Base-by-base conservation (phyloP, 2,888 invertebrate species). In the Timema cristinae region DNA sequence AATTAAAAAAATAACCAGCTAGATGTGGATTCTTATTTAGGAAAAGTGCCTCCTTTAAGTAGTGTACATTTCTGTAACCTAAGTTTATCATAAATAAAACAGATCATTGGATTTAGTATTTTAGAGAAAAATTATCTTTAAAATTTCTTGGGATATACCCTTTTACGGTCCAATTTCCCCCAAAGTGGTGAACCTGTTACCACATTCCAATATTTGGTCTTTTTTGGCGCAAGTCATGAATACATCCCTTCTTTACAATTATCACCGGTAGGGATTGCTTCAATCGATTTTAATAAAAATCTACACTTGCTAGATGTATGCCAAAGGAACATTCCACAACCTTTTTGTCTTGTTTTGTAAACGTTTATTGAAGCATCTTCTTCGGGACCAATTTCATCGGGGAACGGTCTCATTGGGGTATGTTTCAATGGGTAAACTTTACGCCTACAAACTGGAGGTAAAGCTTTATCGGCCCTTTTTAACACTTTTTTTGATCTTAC, bases 311-410 rank as follows among this genome's bases (percentile, higher is more conserved):
- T 47, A 48, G 47, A 13, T n/a, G 9, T 7, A 63, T 63, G 6
- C 63, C 63, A 63, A 63, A 63, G 48, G 63, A 32, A 63, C 47
- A 16, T n/a, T 47, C 7, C 63, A 63, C 63, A 47, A 63, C 63
- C n/a, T n/a, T n/a, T n/a, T 47, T 63, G 0, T 6, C 2, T 63
- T 15, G 32, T 32, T 63, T 9, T 16, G 13, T 16, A 63, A 9
- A 48, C 63, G 47, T 63, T 63, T 16, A 47, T 63, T 63, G 63
- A 13, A 63, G 48, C 48, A 7, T 63, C 47, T 8, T 47, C 63
- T 63, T 63, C 11, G 1, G 47, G 47, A 11, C 63, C 16, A 63
- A 9, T n/a, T 16, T 13, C 7, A 16, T 63, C 0, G 32, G 6
- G 63, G 47, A 47, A 47, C 6, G 63, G 63, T 5, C 63, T 7